Evolutionary conservation across 1,140 invertebrate species (phyloP).

Genomic region (Ceratosolen solmsi): DNA sequence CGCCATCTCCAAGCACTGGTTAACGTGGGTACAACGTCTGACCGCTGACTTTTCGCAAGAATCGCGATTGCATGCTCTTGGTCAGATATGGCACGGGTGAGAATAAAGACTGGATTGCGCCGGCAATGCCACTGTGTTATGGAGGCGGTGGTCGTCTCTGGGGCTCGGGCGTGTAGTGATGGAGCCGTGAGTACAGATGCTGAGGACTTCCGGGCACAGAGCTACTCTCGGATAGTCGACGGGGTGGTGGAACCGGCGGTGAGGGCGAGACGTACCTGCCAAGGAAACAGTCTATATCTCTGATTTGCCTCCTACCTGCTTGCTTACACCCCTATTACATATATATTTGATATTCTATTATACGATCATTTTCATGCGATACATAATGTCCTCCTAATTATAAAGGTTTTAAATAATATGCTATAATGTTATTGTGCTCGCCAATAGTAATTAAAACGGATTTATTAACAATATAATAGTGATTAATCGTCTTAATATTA

Average conservation of each 20-base stretch:
- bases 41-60: conserved; percentile 19
- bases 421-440: too few species aligned
- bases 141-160: conserved; percentile 77
- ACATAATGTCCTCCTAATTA: too few species aligned
- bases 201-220: conserved; percentile 82
- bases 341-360: too few species aligned
- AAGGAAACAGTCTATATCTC: neutral
- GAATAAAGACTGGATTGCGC: conserved; percentile 32
- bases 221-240: conserved; percentile 77
- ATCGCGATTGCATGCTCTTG: conserved; percentile 29
- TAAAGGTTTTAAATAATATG: too few species aligned
- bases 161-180: conserved; percentile 82
- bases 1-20: neutral
- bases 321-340: too few species aligned
- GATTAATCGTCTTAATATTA: too few species aligned
- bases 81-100: conserved; percentile 45
- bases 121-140: conserved; percentile 64
- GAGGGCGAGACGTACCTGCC: conserved; percentile 79
- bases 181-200: conserved; percentile 78
- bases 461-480: too few species aligned
- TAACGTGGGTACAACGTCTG: conserved; percentile 22
- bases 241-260: conserved; percentile 78
- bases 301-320: neutral
- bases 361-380: too few species aligned
- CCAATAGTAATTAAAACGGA: too few species aligned